A percentile compares a stretch with the other conserved stretches of the same genome.
Evolutionary conservation across 1,140 invertebrate species (phyloP).

Genomic region (Pomacea maculata): DNA sequence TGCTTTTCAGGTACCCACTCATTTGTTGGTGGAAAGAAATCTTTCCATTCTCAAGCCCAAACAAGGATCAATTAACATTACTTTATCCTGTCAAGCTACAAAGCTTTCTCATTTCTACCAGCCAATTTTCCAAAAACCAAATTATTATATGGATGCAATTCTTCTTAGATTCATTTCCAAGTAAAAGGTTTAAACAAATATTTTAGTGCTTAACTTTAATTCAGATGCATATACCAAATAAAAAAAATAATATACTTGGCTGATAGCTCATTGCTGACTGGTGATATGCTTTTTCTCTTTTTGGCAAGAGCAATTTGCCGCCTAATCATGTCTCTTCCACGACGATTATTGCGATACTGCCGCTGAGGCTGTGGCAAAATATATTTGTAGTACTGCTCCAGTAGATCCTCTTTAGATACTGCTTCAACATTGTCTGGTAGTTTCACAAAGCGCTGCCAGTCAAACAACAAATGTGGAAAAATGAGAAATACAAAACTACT

Average conservation of each 20-base stretch:
- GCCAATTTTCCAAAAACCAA: too few species aligned
- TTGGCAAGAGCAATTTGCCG: constrained; percentile 50
- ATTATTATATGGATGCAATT: too few species aligned
- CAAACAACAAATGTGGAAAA: background rate
- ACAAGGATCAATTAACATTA: too few species aligned
- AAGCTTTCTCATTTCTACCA: too few species aligned
- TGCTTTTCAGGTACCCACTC: too few species aligned
- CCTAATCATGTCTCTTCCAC: constrained; percentile 54
- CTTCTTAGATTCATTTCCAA: constrained; percentile 7
- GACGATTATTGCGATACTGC: constrained; percentile 48
- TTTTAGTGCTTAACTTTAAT: background rate
- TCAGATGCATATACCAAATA: background rate
- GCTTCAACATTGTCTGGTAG: constrained; percentile 33
- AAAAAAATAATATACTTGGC: constrained; percentile 33
- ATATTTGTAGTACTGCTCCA: constrained; percentile 55
- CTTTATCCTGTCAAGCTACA: too few species aligned
- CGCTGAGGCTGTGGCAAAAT: constrained; percentile 57
- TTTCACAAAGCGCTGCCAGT: constrained; percentile 20
- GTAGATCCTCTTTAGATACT: constrained; percentile 44
- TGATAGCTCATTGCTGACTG: constrained; percentile 28
- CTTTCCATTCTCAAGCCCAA: too few species aligned
- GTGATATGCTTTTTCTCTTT: constrained; percentile 38
- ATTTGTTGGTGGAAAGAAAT: too few species aligned
- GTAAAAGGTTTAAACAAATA: background rate
- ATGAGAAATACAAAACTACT: too few species aligned